Evolutionary conservation across 2,797 vertebrate genomes (phyloP), one percentile per base, ranked within the genome.

Genomic region (Varecia variegata): DNA sequence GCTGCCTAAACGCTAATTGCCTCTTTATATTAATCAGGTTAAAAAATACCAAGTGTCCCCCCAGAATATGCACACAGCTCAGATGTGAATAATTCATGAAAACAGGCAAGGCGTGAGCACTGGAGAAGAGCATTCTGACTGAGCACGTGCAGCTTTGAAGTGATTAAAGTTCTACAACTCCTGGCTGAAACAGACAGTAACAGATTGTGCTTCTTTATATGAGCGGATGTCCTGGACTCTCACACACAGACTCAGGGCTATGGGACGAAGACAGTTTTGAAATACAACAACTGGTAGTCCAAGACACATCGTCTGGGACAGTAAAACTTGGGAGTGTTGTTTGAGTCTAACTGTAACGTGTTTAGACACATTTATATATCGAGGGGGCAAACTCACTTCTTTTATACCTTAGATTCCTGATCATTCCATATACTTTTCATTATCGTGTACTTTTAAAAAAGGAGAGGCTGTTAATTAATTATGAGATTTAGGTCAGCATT

Each of bases 391-490:
- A 50, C 32, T 32, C 13, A 38, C 35, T 32, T 10, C 30, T 84
- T 50, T 76, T 43, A 79, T 71, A 70, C 11, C 7, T 30, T 18
- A 45, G 21, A 27, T 21, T 40, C 4, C 86, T 45, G 40, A 40
- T 40, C 54, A n/a, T 79, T 83, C 25, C 38, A 47, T 85, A 47
- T 67, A 71, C 18, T 40, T 92, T 60, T 79, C 35, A 25, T 96
- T 88, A 47, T 23, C 20, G 21, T 87, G 35, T 88, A 56, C 40
- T 81, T 96, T 93, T 68, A 7, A 85, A 77, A 74, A 81, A 52
- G 45, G 68, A n/a, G 90, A 95, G 68, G n/a, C 96, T 93, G 35
- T 90, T 95, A 52, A 56, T 52, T 86, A 85, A 89, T 82, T 79
- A 71, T 2, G 74, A 82, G n/a, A 43, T 62, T 52, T 54, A 90